Conservation (phyloP, 2,113 vertebrate species). For the Suncus etruscus region DNA sequence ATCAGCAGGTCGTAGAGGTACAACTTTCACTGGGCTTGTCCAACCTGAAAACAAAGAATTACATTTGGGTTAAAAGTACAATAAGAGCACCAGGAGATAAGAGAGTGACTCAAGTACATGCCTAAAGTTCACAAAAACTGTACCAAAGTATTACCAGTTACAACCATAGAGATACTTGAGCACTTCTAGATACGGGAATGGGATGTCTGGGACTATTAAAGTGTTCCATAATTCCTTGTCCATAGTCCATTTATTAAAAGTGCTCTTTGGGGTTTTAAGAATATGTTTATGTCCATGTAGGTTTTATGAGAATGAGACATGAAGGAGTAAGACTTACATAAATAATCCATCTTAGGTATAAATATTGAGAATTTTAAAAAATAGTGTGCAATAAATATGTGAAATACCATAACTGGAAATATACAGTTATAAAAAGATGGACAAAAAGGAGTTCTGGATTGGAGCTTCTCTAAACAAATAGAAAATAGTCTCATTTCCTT, state of each 20-base stretch:
- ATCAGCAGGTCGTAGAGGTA: constrained; percentile 10
- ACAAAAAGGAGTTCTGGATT: neutral
- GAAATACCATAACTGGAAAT: neutral
- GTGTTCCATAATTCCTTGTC: no score
- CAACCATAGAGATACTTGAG: no score
- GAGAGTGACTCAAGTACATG: no score
- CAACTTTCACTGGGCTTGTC: constrained; percentile 79
- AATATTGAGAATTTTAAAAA: neutral
- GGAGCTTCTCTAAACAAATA: neutral
- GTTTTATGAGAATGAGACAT: neutral
- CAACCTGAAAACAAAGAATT: constrained; percentile 80
- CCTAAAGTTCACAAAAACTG: no score
- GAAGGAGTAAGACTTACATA: neutral
- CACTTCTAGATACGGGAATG: no score
- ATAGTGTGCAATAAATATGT: constrained; percentile 19
- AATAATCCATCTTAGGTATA: neutral
- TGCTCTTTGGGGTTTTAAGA: neutral
- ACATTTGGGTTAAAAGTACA: constrained; percentile 4
- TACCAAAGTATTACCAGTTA: no score
- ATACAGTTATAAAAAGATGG: neutral
- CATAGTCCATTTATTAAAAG: neutral
- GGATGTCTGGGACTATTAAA: no score
- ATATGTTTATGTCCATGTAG: neutral
- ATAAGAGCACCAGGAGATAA: no score
- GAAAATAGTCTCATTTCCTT: neutral